A percentile compares a stretch with the other conserved stretches of the same genome.
Conservation (phyloP, 2,113 vertebrate genomes). For the Corynorhinus townsendii region DNA sequence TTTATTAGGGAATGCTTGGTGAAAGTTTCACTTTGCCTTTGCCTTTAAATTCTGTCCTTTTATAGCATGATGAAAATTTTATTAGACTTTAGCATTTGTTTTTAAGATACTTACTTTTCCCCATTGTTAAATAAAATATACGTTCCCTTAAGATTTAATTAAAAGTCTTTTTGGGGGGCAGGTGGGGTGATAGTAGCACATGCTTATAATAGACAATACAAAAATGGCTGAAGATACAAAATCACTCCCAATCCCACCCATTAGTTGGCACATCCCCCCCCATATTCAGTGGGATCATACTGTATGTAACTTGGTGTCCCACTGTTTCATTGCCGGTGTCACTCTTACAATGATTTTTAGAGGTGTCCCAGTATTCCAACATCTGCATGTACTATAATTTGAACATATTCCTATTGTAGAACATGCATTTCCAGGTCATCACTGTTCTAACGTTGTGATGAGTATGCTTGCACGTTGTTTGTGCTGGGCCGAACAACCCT, state of each 20-base stretch:
- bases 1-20: constrained; percentile 23
- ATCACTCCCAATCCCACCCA: neutral
- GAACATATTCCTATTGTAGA: neutral
- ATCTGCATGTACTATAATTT: neutral
- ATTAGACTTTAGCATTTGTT: constrained; percentile 31
- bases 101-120: constrained; percentile 40
- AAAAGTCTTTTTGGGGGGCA: neutral
- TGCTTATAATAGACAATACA: neutral
- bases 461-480: neutral
- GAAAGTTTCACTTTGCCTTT: neutral
- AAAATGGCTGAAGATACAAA: neutral
- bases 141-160: constrained; percentile 55
- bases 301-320: neutral
- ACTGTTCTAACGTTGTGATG: neutral
- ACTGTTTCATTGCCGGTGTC: neutral
- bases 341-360: neutral
- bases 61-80: constrained; percentile 27
- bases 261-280: accelerated
- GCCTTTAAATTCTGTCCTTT: constrained; percentile 43
- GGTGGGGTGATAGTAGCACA: neutral
- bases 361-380: neutral
- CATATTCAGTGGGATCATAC: neutral
- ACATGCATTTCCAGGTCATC: neutral
- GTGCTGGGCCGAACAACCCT: neutral
- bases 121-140: constrained; percentile 42